Conservation (phyloP, 2,797 vertebrate species). For the Labroides dimidiatus region DNA sequence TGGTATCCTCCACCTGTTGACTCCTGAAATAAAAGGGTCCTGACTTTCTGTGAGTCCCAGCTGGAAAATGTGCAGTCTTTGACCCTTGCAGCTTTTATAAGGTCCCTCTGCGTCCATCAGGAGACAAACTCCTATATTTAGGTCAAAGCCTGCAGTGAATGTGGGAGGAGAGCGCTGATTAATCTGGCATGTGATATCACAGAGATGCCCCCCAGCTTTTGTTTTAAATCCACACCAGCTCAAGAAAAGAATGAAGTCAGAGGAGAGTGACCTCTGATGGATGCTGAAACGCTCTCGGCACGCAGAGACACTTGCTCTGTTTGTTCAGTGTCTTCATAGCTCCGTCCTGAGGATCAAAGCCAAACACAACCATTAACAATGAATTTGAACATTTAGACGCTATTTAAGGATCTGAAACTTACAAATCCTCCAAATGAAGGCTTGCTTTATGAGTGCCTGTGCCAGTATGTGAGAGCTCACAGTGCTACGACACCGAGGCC, state of each 20-base stretch:
- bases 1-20: constrained; percentile 6
- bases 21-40: constrained; percentile 12
- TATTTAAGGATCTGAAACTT: not conserved
- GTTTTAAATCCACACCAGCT: constrained; percentile 56
- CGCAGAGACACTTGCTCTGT: not conserved
- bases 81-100: constrained; percentile 66
- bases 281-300: constrained; percentile 28
- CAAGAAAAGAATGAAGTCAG: constrained; percentile 61
- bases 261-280: constrained; percentile 62
- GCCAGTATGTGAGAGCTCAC: no score
- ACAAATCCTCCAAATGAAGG: not conserved
- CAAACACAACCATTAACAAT: not conserved
- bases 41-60: constrained; percentile 16
- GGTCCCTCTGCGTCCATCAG: constrained; percentile 22
- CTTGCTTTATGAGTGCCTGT: not conserved
- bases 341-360: constrained; percentile 22
- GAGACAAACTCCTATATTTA: constrained; percentile 72
- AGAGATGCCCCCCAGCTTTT: constrained; percentile 66
- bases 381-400: not conserved
- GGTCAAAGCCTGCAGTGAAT: constrained; percentile 57
- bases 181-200: constrained; percentile 59
- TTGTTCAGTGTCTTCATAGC: constrained; percentile 24
- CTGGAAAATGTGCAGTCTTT: constrained; percentile 34
- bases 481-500: no score
- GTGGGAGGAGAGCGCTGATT: constrained; percentile 58